These are phyloP conservation scores for Morelia viridis DNA, from an alignment of 2,797 vertebrate species.

Conservation along the genomic window DNA sequence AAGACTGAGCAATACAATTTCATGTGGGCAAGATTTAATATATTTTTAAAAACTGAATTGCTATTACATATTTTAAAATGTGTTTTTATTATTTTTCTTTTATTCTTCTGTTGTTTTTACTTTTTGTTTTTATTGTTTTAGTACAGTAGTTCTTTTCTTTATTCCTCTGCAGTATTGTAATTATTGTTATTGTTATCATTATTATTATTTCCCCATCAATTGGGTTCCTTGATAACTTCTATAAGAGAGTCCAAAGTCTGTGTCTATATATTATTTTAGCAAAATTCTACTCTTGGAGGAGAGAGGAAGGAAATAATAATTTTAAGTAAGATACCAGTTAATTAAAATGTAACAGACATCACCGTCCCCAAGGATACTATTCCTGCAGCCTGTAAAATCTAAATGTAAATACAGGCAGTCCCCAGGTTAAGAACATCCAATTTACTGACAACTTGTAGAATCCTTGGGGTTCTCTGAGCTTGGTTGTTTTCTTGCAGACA, in stretches of 20 bases:
- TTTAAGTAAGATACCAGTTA: background rate
- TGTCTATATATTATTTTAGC: slow-evolving; percentile 7
- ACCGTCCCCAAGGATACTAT: background rate
- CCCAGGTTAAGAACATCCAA: too few species aligned
- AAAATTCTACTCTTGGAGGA: background rate
- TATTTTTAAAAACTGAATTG: too few species aligned
- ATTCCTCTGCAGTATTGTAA: background rate
- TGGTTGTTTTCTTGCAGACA: too few species aligned
- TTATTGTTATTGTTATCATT: background rate
- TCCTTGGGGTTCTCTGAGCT: too few species aligned
- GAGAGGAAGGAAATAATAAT: background rate
- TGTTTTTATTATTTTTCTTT: too few species aligned
- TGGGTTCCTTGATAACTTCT: background rate
- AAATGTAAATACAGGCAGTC: background rate
- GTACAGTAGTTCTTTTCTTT: too few species aligned
- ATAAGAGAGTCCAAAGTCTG: background rate
- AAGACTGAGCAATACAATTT: too few species aligned
- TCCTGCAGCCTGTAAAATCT: background rate
- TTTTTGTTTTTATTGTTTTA: too few species aligned
- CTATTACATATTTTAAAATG: too few species aligned
- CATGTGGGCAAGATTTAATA: too few species aligned
- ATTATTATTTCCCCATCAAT: background rate
- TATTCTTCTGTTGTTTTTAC: too few species aligned
- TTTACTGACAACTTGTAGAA: too few species aligned
- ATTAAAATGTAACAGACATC: background rate